Percentiles rank a stretch among this genome's conserved stretches.
Conservation (phyloP, 2,888 invertebrate genomes). For the Macaria liturata region DNA sequence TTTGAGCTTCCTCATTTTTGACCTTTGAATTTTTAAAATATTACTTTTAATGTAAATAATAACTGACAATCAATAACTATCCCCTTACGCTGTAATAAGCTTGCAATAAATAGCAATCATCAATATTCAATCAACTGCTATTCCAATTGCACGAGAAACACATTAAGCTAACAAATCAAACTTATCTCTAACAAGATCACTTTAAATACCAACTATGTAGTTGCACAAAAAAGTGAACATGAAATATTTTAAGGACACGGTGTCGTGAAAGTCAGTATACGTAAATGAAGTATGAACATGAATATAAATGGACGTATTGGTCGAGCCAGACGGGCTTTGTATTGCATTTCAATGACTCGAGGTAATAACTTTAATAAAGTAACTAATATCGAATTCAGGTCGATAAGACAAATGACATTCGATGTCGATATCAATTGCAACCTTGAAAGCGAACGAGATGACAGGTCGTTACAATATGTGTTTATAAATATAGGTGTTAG, state of each 20-base stretch:
- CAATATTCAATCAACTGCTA: background rate
- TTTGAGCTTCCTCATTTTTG: conserved; percentile 33
- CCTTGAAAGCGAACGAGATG: conserved; percentile 67
- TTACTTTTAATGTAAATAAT: background rate
- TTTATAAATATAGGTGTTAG: conserved; percentile 38
- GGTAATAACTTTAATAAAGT: conserved; percentile 27
- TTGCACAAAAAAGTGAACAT: conserved; percentile 27
- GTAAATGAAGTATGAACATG: conserved; percentile 38
- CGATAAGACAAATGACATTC: conserved; percentile 54
- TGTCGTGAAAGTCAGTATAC: conserved; percentile 35
- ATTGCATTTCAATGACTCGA: conserved; percentile 39
- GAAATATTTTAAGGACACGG: conserved; percentile 33
- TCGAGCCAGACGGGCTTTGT: conserved; percentile 28
- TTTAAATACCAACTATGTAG: conserved; percentile 26
- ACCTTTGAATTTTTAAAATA: background rate
- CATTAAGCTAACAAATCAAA: conserved; percentile 26
- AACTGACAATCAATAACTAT: background rate
- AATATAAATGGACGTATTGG: conserved; percentile 44
- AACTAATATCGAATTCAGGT: conserved; percentile 53
- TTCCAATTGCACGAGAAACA: conserved; percentile 12
- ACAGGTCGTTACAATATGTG: conserved; percentile 53
- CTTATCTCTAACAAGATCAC: conserved; percentile 33
- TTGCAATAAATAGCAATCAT: no score
- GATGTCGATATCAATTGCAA: conserved; percentile 60
- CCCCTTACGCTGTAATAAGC: no score